A percentile compares a stretch with the other conserved stretches of the same genome.
These are phyloP conservation scores for Machimus atricapillus DNA, from an alignment of 2,888 invertebrate species.

Conservation along the genomic window DNA sequence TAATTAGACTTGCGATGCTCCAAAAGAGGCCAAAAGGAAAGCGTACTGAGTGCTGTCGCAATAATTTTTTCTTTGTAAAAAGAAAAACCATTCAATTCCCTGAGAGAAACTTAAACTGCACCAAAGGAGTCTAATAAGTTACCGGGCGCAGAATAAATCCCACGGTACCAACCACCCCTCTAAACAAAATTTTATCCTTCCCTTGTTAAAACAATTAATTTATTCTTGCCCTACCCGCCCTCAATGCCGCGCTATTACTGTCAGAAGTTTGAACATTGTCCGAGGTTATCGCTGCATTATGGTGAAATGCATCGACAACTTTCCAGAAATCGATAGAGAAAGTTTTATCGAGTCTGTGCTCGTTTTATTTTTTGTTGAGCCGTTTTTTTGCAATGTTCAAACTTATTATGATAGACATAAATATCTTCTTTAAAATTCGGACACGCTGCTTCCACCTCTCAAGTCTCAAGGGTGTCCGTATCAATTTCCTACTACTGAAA, in stretches of 20 bases:
- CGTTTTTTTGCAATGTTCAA: neutral
- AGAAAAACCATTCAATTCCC: neutral
- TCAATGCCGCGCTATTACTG: neutral
- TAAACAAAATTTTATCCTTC: neutral
- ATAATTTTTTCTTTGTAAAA: neutral
- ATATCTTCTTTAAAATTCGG: slow-evolving; percentile 23
- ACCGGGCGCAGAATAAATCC: neutral
- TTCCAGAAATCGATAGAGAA: slow-evolving; percentile 5
- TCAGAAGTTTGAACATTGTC: neutral
- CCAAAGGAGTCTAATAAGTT: neutral
- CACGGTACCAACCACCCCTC: neutral
- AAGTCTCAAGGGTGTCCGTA: neutral
- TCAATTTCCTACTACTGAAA: neutral
- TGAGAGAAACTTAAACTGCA: neutral
- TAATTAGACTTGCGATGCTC: neutral
- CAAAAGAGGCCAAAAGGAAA: neutral
- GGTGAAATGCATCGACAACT: neutral
- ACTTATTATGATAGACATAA: slow-evolving; percentile 34
- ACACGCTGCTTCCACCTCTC: neutral
- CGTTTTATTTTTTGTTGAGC: neutral
- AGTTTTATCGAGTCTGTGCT: neutral
- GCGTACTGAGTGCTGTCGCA: neutral
- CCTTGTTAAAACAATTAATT: neutral
- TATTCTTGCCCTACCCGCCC: neutral
- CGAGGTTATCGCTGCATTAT: slow-evolving; percentile 9